A percentile compares a stretch with the other conserved stretches of the same genome.
These are phyloP conservation scores for sheep (Ovis aries) DNA, from an alignment of 2,113 vertebrate genomes.

Conservation along the genomic window ARS-UI_Ramb_v3.0 NC_056054.1:245186501-245187000, in stretches of 20 bases:
- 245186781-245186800: not conserved
- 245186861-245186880: not conserved
- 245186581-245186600: not conserved
- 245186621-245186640: not conserved
- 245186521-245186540: not conserved
- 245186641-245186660: not conserved
- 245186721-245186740: not conserved
- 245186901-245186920: not conserved
- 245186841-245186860: not conserved
- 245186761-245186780: not conserved
- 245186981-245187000: slow-evolving; percentile 8
- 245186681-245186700: not conserved
- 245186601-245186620: not conserved
- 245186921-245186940: not conserved
- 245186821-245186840: not conserved
- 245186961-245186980: not conserved
- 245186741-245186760: not conserved
- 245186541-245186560: not conserved
- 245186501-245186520: not conserved
- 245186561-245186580: not conserved
- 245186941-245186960: not conserved
- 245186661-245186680: not conserved
- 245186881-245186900: not conserved
- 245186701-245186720: not conserved
- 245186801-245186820: not conserved